A percentile compares a stretch with the other conserved stretches of the same genome.
phyloP scores from a whole-genome alignment of 2,888 invertebrate genomes.

The Myopa tessellatipennis region DNA sequence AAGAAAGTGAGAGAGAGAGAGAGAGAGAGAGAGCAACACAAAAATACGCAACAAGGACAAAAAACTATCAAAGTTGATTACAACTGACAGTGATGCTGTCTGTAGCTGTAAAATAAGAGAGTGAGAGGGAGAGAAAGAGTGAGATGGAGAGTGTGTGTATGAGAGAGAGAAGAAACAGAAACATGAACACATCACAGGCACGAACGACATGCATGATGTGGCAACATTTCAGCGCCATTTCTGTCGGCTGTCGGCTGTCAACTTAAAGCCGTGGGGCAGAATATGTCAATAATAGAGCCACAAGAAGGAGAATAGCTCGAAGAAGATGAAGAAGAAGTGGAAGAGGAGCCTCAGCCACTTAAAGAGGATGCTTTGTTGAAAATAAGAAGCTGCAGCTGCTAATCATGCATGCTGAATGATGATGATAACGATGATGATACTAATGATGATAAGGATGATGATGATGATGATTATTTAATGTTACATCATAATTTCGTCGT shows the following conservation, averaged over 20 bases:
- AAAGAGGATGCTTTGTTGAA: slow-evolving; percentile 6
- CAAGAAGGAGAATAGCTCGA: no score
- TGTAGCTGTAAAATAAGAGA: slow-evolving; percentile 7
- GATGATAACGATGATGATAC: background rate
- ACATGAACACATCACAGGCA: background rate
- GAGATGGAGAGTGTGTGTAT: background rate
- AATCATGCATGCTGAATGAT: slow-evolving; percentile 29
- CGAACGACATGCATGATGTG: background rate
- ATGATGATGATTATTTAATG: background rate
- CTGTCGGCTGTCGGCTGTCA: slow-evolving; percentile 16
- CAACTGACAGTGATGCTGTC: slow-evolving; percentile 10
- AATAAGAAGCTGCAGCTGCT: background rate
- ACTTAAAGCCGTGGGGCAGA: background rate
- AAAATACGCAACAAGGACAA: background rate
- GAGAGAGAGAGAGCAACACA: background rate
- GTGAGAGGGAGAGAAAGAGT: background rate
- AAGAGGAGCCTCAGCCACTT: background rate
- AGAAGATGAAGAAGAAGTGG: background rate
- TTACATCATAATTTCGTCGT: background rate
- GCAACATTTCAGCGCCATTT: slow-evolving; percentile 15
- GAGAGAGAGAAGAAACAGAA: no score
- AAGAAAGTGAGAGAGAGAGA: background rate
- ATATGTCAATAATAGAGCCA: slow-evolving; percentile 6
- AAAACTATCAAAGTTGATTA: slow-evolving; percentile 11
- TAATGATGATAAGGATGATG: no score